Percentiles rank a stretch among this genome's conserved stretches.
These are phyloP conservation scores for Doris montereyensis DNA, from an alignment of 2,888 invertebrate species.

Conservation along the genomic window DNA sequence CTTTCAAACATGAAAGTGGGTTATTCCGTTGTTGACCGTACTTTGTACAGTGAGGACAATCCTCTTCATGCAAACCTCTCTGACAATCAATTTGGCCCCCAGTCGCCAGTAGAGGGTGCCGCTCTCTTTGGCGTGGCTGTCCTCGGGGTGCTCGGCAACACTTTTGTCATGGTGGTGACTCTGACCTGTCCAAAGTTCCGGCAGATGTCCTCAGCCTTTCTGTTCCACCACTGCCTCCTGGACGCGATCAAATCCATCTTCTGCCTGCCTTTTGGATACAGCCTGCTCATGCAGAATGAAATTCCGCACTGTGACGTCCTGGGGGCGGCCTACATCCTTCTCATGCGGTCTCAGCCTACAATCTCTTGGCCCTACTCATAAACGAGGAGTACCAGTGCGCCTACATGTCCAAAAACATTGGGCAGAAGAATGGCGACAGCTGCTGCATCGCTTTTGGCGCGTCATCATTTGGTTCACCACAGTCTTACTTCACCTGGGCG, in stretches of 20 bases:
- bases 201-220: constrained; percentile 66
- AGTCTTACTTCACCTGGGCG: constrained; percentile 89
- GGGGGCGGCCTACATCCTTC: constrained; percentile 88
- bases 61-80: too few relatives aligned
- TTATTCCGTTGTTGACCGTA: too few relatives aligned
- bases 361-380: constrained; percentile 80
- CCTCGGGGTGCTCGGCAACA: constrained; percentile 62
- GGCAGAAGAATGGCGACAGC: constrained; percentile 55
- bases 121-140: constrained; percentile 59
- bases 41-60: too few relatives aligned
- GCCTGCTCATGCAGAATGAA: constrained; percentile 53
- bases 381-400: constrained; percentile 69
- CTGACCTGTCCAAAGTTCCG: constrained; percentile 56
- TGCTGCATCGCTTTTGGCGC: constrained; percentile 89
- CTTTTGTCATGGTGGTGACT: constrained; percentile 54
- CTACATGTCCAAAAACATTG: constrained; percentile 45
- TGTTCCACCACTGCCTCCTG: constrained; percentile 69
- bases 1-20: constrained; percentile 36
- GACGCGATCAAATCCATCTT: constrained; percentile 68
- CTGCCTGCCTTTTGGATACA: constrained; percentile 67
- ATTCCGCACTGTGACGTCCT: constrained; percentile 81
- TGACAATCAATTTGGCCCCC: too few relatives aligned
- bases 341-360: constrained; percentile 91
- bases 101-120: constrained; percentile 50
- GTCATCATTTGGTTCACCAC: constrained; percentile 96